phyloP scores from a whole-genome alignment of 1,140 invertebrate genomes.

The Hormaphis cornu region DNA sequence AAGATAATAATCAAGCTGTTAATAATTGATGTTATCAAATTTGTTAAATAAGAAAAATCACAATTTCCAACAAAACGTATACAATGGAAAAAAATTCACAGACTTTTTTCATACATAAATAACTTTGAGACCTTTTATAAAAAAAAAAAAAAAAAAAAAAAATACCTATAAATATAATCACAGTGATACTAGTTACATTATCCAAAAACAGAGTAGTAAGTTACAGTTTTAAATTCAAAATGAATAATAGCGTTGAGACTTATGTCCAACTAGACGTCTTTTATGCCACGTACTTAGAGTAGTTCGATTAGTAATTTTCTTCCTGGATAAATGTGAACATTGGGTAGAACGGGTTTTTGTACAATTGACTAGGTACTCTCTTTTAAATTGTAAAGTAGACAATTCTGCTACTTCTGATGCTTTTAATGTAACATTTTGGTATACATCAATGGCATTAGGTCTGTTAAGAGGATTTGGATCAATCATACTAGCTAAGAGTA shows the following conservation, averaged over 20 bases:
- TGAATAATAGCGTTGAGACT: slow-evolving; percentile 18
- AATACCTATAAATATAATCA: slow-evolving; percentile 14
- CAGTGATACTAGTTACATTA: slow-evolving; percentile 1
- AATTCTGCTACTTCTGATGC: neutral
- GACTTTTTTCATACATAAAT: neutral
- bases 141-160: slow-evolving; percentile 14
- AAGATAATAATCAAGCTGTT: neutral
- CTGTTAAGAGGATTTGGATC: neutral
- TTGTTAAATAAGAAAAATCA: slow-evolving; percentile 18
- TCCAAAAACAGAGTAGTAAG: neutral
- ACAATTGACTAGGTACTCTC: slow-evolving; percentile 7
- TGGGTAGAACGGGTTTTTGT: neutral
- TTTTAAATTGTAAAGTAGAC: slow-evolving; percentile 5
- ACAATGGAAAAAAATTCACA: slow-evolving; percentile 17
- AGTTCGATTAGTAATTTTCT: neutral
- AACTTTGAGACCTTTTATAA: slow-evolving; percentile 2
- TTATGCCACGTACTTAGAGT: slow-evolving; percentile 14
- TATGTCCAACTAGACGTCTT: slow-evolving; percentile 4
- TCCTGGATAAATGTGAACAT: neutral
- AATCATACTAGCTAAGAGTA: slow-evolving; percentile 12
- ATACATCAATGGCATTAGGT: slow-evolving; percentile 5
- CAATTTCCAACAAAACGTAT: neutral
- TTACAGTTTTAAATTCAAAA: slow-evolving; percentile 13
- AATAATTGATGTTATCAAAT: slow-evolving; percentile 1
- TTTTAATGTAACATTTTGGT: slow-evolving; percentile 7